Evolutionary conservation across 2,797 vertebrate species (phyloP).

Genomic region (Falco biarmicus): DNA sequence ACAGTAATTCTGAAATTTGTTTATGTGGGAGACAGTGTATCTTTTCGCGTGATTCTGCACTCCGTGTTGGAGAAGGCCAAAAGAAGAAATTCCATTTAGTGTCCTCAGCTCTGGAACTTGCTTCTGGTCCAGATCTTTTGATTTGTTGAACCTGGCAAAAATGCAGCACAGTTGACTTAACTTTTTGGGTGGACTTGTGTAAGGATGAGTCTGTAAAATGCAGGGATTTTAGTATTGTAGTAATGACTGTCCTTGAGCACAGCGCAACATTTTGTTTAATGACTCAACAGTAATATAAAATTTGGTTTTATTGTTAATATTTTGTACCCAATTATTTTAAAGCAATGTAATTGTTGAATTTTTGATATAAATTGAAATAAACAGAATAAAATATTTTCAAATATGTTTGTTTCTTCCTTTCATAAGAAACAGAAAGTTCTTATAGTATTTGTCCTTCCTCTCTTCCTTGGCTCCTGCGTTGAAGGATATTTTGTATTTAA

Average conservation of each 20-base stretch:
- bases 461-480: background rate
- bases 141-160: background rate
- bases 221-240: background rate
- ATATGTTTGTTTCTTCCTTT: background rate
- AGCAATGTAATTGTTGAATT: background rate
- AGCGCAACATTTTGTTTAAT: background rate
- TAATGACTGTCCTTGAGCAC: background rate
- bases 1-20: background rate
- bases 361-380: background rate
- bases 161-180: background rate
- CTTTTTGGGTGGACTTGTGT: background rate
- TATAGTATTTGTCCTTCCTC: background rate
- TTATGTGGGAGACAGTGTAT: background rate
- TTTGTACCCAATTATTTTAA: background rate
- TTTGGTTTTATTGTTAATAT: background rate
- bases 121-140: background rate
- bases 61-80: background rate
- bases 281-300: background rate
- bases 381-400: background rate
- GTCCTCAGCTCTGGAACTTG: background rate
- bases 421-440: background rate
- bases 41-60: background rate
- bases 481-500: background rate
- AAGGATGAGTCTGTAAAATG: background rate
- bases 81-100: background rate